phyloP scores from a whole-genome alignment of 2,113 vertebrate species.

The Chamaetylas fuelleborni region DNA sequence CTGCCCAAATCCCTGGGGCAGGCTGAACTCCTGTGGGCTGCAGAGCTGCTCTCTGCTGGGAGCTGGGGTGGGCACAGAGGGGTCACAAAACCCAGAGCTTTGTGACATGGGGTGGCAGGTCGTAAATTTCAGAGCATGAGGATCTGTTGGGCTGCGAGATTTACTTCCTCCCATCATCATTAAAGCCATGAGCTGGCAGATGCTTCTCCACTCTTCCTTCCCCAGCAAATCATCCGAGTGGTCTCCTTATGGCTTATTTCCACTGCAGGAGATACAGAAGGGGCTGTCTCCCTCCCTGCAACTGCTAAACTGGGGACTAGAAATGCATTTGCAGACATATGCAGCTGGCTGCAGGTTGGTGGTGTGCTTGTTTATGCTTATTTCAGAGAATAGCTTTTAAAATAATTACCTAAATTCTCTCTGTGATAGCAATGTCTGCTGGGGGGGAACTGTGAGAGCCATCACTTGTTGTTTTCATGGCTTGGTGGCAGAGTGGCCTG shows the following conservation, averaged over 20 bases:
- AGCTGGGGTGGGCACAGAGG: accelerated
- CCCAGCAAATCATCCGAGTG: accelerated
- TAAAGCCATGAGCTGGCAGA: not conserved
- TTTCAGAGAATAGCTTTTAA: not conserved
- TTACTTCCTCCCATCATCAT: not conserved
- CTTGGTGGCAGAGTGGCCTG: not conserved
- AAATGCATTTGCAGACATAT: not conserved
- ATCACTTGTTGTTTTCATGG: not conserved
- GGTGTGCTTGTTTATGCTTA: not conserved
- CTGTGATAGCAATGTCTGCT: not conserved
- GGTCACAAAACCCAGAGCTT: not conserved
- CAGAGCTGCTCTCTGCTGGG: not conserved
- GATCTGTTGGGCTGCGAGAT: not conserved
- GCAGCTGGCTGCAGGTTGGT: not conserved
- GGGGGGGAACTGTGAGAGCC: not conserved
- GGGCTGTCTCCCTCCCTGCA: not conserved
- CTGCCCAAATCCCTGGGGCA: not conserved
- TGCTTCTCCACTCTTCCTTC: not conserved
- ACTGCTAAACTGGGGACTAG: not conserved
- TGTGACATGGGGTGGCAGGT: not conserved
- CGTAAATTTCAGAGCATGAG: not conserved
- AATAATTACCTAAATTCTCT: not conserved
- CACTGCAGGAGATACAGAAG: accelerated
- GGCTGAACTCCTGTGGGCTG: not conserved
- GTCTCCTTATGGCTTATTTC: not conserved